Percentiles rank a stretch among this genome's conserved stretches.
Conservation (phyloP, 2,113 vertebrate genomes). For the Micromys minutus region DNA sequence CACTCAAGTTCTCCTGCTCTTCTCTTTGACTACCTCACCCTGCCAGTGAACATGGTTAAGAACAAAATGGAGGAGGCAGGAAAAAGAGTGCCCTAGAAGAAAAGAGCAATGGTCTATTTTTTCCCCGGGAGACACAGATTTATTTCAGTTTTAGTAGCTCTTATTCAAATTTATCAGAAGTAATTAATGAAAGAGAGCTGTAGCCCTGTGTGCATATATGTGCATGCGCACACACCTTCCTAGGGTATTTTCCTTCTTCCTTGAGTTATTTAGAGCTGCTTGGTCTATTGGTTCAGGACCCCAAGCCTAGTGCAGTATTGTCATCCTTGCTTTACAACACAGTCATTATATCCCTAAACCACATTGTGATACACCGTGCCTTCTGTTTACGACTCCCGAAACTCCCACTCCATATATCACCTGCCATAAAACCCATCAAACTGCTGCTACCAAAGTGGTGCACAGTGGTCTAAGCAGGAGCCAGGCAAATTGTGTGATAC, state of each 20-base stretch:
- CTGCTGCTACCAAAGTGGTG: conserved; percentile 91
- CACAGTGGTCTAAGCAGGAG: conserved; percentile 89
- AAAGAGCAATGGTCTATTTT: conserved; percentile 76
- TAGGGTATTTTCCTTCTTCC: conserved; percentile 79
- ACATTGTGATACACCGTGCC: conserved; percentile 91
- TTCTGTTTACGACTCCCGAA: conserved; percentile 91
- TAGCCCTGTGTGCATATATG: conserved; percentile 14
- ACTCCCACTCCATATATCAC: conserved; percentile 93
- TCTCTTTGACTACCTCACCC: conserved; percentile 46
- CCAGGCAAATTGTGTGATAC: conserved; percentile 91
- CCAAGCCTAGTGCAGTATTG: conserved; percentile 87
- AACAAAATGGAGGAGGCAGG: conserved; percentile 48
- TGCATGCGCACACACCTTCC: conserved; percentile 59
- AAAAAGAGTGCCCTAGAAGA: conserved; percentile 73
- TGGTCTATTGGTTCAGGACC: conserved; percentile 89
- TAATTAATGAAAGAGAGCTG: conserved; percentile 85
- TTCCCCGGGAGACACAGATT: conserved; percentile 76
- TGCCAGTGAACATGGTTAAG: conserved; percentile 67
- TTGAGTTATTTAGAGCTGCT: conserved; percentile 88
- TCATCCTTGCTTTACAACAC: conserved; percentile 90
- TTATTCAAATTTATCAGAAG: conserved; percentile 84
- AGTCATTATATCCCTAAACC: conserved; percentile 92
- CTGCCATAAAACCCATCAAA: conserved; percentile 92
- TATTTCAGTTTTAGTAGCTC: conserved; percentile 84
- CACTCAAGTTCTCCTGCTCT: conserved; percentile 1